Percentiles rank a stretch among this genome's conserved stretches.
Evolutionary conservation across 2,113 vertebrate genomes (phyloP).

Genomic region (Ptilorrhoa leucosticta): DNA sequence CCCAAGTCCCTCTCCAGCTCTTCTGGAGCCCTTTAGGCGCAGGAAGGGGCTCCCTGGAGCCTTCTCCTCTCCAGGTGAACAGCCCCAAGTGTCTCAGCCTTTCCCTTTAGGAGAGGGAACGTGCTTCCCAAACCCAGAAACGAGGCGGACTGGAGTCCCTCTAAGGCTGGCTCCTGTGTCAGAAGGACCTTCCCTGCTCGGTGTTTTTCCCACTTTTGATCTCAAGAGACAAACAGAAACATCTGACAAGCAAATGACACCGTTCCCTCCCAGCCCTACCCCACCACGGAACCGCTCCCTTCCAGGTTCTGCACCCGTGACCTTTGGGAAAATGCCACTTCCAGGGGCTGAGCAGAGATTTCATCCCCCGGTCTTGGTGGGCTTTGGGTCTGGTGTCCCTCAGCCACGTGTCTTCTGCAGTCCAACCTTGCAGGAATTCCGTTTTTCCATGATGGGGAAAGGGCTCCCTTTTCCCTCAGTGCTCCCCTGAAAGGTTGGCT

Average conservation of each 20-base stretch:
- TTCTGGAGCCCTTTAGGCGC: not conserved
- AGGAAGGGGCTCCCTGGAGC: not conserved
- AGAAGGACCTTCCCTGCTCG: not conserved
- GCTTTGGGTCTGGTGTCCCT: fast-evolving
- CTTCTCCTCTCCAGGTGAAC: not conserved
- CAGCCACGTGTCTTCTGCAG: fast-evolving
- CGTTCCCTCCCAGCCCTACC: not conserved
- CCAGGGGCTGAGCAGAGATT: not conserved
- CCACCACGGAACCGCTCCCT: not conserved
- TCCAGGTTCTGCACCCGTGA: not conserved
- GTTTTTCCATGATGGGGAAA: not conserved
- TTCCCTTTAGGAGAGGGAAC: not conserved
- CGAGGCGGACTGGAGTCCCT: not conserved
- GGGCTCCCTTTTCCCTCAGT: not conserved
- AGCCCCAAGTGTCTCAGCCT: not conserved
- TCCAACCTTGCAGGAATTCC: not conserved
- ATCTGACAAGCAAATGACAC: not conserved
- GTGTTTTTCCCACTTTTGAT: constrained; percentile 35
- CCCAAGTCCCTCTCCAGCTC: not conserved
- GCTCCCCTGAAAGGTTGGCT: not conserved
- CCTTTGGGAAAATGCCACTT: not conserved
- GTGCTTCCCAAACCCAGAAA: not conserved
- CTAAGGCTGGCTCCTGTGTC: not conserved
- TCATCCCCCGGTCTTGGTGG: not conserved
- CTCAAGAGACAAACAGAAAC: not conserved